These are phyloP conservation scores for Trichopria drosophilae DNA, from an alignment of 2,888 invertebrate genomes.

Conservation along the genomic window DNA sequence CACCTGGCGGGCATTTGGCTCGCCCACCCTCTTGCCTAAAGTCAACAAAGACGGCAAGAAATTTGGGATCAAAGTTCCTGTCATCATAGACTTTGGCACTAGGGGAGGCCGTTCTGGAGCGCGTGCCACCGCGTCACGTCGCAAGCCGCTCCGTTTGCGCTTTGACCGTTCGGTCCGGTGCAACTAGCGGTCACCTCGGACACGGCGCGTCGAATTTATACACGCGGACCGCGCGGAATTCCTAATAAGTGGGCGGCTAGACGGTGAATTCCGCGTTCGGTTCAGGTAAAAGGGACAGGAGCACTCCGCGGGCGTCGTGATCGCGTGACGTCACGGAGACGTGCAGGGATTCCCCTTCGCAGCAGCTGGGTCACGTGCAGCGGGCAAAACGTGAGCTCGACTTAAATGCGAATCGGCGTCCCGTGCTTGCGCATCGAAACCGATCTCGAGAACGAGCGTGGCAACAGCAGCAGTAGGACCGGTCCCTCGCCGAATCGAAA, in stretches of 20 bases:
- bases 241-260: slow-evolving; percentile 49
- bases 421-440: slow-evolving; percentile 30
- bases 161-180: not conserved
- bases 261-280: slow-evolving; percentile 18
- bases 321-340: slow-evolving; percentile 31
- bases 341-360: slow-evolving; percentile 49
- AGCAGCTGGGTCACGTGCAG: slow-evolving; percentile 56
- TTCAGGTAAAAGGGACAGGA: slow-evolving; percentile 15
- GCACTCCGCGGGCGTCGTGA: slow-evolving; percentile 25
- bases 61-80: no score
- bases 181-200: not conserved
- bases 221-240: slow-evolving; percentile 49
- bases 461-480: no score
- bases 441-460: slow-evolving; percentile 33
- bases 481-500: slow-evolving; percentile 37
- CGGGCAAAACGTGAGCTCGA: slow-evolving; percentile 47
- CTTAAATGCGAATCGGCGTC: slow-evolving; percentile 43
- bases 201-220: slow-evolving; percentile 46
- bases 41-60: no score
- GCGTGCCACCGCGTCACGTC: no score
- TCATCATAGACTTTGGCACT: no score
- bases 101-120: no score
- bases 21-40: no score
- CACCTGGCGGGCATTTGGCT: no score
- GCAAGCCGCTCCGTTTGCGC: no score